A percentile compares a stretch with the other conserved stretches of the same genome.
phyloP scores from a whole-genome alignment of 1,140 invertebrate genomes.

The Helicoverpa armigera region DNA sequence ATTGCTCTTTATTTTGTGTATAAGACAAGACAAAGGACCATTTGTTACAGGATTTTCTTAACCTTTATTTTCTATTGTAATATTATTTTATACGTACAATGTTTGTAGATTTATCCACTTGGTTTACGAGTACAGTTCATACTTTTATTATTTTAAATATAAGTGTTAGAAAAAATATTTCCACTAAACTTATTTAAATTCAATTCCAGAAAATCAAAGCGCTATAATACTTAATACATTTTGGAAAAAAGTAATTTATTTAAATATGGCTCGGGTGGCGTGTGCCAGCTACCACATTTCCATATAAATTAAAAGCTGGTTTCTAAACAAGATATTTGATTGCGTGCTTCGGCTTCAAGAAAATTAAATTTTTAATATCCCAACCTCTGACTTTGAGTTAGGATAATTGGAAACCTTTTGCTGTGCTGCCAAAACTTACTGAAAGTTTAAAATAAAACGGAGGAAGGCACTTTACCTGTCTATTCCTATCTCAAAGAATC shows the following conservation, averaged over 20 bases:
- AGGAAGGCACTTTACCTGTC: no score
- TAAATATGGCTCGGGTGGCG: conserved; percentile 38
- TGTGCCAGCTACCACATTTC: conserved; percentile 65
- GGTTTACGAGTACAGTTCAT: no score
- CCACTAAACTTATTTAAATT: not conserved
- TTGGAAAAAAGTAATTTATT: conserved; percentile 45
- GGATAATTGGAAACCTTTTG: conserved; percentile 26
- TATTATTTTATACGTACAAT: not conserved
- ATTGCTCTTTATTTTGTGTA: conserved; percentile 3
- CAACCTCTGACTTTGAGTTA: conserved; percentile 26
- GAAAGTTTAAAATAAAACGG: conserved; percentile 1
- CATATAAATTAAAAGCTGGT: conserved; percentile 79
- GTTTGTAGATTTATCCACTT: no score
- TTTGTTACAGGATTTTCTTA: not conserved
- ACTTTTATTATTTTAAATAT: no score
- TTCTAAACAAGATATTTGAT: conserved; percentile 73
- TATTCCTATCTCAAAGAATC: no score
- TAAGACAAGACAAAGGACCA: conserved; percentile 17
- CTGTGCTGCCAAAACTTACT: not conserved
- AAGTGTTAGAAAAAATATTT: no score
- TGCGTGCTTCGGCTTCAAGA: conserved; percentile 56
- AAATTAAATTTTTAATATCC: conserved; percentile 40
- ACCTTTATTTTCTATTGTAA: not conserved
- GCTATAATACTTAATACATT: conserved; percentile 49
- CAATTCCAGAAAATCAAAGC: conserved; percentile 11